Evolutionary conservation across 2,113 vertebrate species (phyloP), one percentile per base, ranked within the genome.

Genomic region (Thryonomys swinderianus): DNA sequence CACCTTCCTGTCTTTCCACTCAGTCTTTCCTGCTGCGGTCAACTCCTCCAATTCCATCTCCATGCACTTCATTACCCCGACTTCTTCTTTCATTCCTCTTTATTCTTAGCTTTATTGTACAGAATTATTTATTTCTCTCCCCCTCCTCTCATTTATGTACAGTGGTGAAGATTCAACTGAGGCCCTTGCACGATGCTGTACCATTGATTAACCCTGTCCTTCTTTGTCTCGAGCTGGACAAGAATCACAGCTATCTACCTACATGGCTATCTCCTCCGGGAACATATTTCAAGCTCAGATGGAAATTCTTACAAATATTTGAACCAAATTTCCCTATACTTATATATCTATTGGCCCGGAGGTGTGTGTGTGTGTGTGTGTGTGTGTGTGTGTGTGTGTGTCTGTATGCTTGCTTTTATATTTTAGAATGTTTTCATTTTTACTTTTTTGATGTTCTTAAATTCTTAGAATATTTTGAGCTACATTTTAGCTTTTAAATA

Each of bases 361-460:
- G 18, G 2, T 66, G 2, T 83, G 67, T 69, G 32, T 51, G 57
- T 66, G 17, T 45, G n/a, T 23, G 9, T 42, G 48, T 42, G 55
- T 48, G 55, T n/a, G 3, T 53, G 2, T 37, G 4, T 1, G 8
- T 61, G 5, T 71, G 2, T 66, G 2, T 83, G 66, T 67, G 32
- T 53, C 1, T 40, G 4, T 0, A 8, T 61, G 5, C 48, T 79
- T 67, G 27, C 27, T 76, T 92, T 87, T 67, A 37, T 23, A 18
- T 40, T 95, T 86, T 81, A 76, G 7, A 40, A 61, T 3, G 27
- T 48, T 73, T 69, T 88, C 55, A 78, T 96, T 64, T 69, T 90
- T 62, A 69, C 2, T 57, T 64, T 61, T 78, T 64, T 90, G 67
- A 25, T 84, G 30, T 37, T 80, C 9, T 91, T 42, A 51, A 30